These are phyloP conservation scores for Drosophila paulistorum DNA, from an alignment of 1,140 invertebrate species.

Conservation along the genomic window DNA sequence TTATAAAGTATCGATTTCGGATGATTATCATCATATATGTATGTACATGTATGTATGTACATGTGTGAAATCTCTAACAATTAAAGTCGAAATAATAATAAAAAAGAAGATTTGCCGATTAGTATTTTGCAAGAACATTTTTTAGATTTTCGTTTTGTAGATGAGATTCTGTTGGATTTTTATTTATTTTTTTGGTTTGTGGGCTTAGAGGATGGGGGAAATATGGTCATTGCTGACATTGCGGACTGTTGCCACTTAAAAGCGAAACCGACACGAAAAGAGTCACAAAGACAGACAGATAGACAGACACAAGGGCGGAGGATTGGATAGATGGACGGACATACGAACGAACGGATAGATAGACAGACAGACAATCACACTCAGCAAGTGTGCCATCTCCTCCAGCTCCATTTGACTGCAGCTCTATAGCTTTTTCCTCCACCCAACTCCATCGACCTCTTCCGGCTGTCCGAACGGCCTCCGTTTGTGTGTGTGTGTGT, in stretches of 20 bases:
- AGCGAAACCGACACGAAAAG: slow-evolving; percentile 62
- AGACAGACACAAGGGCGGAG: background rate
- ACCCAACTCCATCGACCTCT: slow-evolving; percentile 12
- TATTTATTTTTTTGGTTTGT: background rate
- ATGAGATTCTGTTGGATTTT: slow-evolving; percentile 24
- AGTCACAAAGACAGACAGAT: slow-evolving; percentile 8
- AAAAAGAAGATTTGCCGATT: background rate
- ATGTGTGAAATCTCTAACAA: background rate
- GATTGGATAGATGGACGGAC: background rate
- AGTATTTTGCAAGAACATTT: background rate
- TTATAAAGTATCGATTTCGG: background rate
- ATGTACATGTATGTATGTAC: no score
- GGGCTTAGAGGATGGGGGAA: background rate
- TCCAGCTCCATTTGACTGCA: slow-evolving; percentile 12
- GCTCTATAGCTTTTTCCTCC: slow-evolving; percentile 7
- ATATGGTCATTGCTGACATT: slow-evolving; percentile 66
- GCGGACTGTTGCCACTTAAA: slow-evolving; percentile 73
- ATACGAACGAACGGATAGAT: background rate
- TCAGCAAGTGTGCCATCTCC: slow-evolving; percentile 15
- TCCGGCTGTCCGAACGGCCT: slow-evolving; percentile 15
- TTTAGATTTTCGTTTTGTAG: slow-evolving; percentile 44
- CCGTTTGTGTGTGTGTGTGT: background rate
- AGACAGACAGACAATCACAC: slow-evolving; percentile 23
- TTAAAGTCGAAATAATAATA: background rate
- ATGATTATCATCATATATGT: no score